Percentiles rank a stretch among this genome's conserved stretches.
These are phyloP conservation scores for Drosophila saltans DNA, from an alignment of 1,140 invertebrate genomes.

Conservation along the genomic window DNA sequence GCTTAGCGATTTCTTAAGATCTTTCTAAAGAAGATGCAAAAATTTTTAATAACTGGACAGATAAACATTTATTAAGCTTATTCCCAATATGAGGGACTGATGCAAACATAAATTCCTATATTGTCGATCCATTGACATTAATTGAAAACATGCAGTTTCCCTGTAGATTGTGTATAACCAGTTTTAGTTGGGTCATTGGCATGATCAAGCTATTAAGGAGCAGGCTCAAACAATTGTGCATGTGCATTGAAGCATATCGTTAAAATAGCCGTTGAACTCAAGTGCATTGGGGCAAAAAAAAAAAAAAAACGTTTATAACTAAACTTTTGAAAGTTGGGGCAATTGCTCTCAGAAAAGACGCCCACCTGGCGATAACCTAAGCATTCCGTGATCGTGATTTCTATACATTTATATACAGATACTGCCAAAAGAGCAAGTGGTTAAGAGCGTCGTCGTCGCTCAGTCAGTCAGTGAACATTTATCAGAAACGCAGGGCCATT, in stretches of 20 bases:
- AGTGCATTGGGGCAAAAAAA: slow-evolving; percentile 38
- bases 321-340: slow-evolving; percentile 19
- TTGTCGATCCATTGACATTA: background rate
- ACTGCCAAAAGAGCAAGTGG: slow-evolving; percentile 20
- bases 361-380: slow-evolving; percentile 56
- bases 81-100: background rate
- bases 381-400: slow-evolving; percentile 49
- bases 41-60: no score
- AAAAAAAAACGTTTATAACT: background rate
- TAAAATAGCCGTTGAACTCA: slow-evolving; percentile 35
- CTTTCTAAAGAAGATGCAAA: no score
- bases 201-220: background rate
- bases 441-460: background rate
- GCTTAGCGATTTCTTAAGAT: no score
- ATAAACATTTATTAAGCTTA: no score
- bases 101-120: background rate
- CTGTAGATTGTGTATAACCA: background rate
- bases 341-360: slow-evolving; percentile 8
- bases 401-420: background rate
- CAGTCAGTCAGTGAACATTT: slow-evolving; percentile 34
- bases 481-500: slow-evolving; percentile 50
- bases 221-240: slow-evolving; percentile 5
- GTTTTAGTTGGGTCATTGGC: slow-evolving; percentile 3
- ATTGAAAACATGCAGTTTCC: background rate
- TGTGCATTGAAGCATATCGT: slow-evolving; percentile 16